These are phyloP conservation scores for Blomia tropicalis DNA, from an alignment of 2,888 invertebrate genomes.

Conservation along the genomic window DNA sequence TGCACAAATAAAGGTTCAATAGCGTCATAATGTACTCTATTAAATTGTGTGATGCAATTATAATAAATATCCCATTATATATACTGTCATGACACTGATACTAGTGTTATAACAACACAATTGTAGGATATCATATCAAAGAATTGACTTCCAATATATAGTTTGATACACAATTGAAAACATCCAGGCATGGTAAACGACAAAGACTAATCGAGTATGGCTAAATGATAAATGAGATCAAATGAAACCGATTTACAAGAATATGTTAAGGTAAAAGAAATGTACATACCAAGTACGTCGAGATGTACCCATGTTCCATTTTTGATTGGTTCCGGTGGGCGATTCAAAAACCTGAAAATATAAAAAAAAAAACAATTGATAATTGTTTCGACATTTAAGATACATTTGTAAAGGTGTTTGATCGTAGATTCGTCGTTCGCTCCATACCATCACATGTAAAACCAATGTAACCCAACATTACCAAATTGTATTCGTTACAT, in stretches of 20 bases:
- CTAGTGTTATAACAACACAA: neutral
- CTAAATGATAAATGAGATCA: neutral
- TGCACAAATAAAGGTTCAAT: too few species aligned
- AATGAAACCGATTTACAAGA: neutral
- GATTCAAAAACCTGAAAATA: slow-evolving; percentile 91
- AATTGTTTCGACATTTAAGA: too few species aligned
- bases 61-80: slow-evolving; percentile 5
- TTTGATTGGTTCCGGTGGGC: slow-evolving; percentile 36
- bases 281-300: slow-evolving; percentile 54
- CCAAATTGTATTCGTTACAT: too few species aligned
- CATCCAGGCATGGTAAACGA: too few species aligned
- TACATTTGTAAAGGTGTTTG: too few species aligned
- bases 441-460: too few species aligned
- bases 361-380: too few species aligned
- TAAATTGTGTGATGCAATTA: slow-evolving; percentile 11
- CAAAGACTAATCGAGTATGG: too few species aligned
- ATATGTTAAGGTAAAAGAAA: slow-evolving; percentile 39
- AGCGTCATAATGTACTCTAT: too few species aligned
- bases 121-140: neutral
- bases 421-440: too few species aligned
- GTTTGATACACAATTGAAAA: too few species aligned
- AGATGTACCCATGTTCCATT: slow-evolving; percentile 96
- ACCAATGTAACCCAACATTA: too few species aligned
- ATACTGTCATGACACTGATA: neutral
- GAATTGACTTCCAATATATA: neutral